Conservation (phyloP, 2,113 vertebrate genomes). For the Dasyurus viverrinus region DNA sequence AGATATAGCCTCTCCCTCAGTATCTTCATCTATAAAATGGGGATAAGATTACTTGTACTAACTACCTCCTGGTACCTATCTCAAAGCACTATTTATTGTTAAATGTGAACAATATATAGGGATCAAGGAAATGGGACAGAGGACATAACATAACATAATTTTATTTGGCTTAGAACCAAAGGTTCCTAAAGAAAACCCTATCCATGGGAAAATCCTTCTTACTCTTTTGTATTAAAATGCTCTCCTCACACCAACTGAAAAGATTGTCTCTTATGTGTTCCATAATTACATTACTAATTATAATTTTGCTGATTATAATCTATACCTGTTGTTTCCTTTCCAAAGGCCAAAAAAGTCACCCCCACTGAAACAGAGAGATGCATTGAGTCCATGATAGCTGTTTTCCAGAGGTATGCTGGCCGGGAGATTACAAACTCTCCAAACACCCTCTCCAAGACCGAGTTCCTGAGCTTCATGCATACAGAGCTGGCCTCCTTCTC, state of each 20-base stretch:
- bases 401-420: conserved; percentile 84
- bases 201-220: conserved; percentile 22
- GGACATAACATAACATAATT: not conserved
- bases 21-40: not conserved
- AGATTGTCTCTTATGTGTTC: not conserved
- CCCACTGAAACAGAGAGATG: conserved; percentile 86
- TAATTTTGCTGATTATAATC: not conserved
- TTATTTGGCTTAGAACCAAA: not conserved
- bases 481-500: conserved; percentile 84
- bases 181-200: not conserved
- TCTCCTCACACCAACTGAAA: not conserved
- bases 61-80: not conserved
- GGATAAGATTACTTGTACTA: not conserved
- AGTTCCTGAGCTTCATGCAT: conserved; percentile 86
- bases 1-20: not conserved
- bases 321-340: conserved; percentile 2
- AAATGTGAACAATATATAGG: not conserved
- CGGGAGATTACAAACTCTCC: not conserved
- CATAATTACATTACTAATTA: too few species aligned
- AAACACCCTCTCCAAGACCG: conserved; percentile 77
- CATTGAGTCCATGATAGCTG: conserved; percentile 86
- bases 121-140: not conserved
- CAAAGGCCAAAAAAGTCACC: conserved; percentile 53
- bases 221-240: not conserved
- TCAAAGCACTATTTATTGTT: not conserved